A percentile compares a stretch with the other conserved stretches of the same genome.
phyloP scores from a whole-genome alignment of 1,140 invertebrate species.

The Musca domestica region DNA sequence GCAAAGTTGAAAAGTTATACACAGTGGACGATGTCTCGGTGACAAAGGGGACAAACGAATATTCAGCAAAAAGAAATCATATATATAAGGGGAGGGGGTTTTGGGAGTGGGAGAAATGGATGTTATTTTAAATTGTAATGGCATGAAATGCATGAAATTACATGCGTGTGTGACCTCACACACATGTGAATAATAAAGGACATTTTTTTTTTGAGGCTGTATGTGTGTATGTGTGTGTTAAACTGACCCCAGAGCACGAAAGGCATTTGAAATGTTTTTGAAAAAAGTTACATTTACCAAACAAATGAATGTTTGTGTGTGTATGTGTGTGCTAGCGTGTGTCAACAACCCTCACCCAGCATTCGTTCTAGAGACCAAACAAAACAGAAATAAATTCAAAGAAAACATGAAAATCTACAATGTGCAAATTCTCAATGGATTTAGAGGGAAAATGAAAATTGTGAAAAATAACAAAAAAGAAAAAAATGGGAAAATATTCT shows the following conservation, averaged over 20 bases:
- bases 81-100: too few relatives aligned
- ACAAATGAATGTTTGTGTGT: too few relatives aligned
- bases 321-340: too few relatives aligned
- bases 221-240: too few relatives aligned
- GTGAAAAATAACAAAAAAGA: constrained; percentile 6
- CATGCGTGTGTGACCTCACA: constrained; percentile 23
- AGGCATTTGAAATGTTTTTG: not conserved
- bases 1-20: not conserved
- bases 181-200: constrained; percentile 11
- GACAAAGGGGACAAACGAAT: not conserved
- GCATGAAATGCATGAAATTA: constrained; percentile 23
- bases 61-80: not conserved
- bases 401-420: constrained; percentile 13
- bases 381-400: constrained; percentile 10
- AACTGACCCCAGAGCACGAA: not conserved
- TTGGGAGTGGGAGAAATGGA: too few relatives aligned
- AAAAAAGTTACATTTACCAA: not conserved
- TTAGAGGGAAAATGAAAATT: not conserved
- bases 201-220: not conserved
- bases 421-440: constrained; percentile 25
- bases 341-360: not conserved
- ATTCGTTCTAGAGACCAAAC: not conserved
- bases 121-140: constrained; percentile 9
- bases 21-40: not conserved
- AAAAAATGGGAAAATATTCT: not conserved